Percentiles rank a stretch among this genome's conserved stretches.
These are phyloP conservation scores for Leptinotarsa haldemani DNA, from an alignment of 2,888 invertebrate genomes.

Conservation along the genomic window DNA sequence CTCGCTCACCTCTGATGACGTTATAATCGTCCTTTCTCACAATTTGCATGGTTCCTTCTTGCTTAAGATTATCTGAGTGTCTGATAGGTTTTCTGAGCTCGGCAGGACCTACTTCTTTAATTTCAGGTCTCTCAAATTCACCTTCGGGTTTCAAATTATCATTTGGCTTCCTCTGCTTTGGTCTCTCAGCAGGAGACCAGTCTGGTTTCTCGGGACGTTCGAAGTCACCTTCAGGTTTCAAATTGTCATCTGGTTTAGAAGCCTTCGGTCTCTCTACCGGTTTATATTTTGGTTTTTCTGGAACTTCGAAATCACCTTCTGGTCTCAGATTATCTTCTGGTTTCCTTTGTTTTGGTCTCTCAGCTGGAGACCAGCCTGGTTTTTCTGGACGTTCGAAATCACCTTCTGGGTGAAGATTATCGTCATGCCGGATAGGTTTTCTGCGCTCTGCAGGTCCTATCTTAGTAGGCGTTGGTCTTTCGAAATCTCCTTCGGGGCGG, in stretches of 20 bases:
- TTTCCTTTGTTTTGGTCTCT: constrained; percentile 58
- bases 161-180: constrained; percentile 59
- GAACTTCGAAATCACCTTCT: constrained; percentile 71
- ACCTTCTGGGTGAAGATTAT: constrained; percentile 59
- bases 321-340: constrained; percentile 74
- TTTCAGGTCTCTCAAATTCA: constrained; percentile 67
- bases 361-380: constrained; percentile 59
- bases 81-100: constrained; percentile 71
- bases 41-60: constrained; percentile 69
- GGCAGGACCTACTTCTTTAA: constrained; percentile 65
- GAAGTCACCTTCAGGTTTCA: constrained; percentile 72
- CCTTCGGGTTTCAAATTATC: constrained; percentile 64
- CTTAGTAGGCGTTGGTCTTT: constrained; percentile 60
- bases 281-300: constrained; percentile 62
- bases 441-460: constrained; percentile 60
- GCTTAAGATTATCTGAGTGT: constrained; percentile 66
- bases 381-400: constrained; percentile 58
- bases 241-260: constrained; percentile 69
- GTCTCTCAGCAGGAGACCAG: constrained; percentile 63
- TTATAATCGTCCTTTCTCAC: constrained; percentile 67
- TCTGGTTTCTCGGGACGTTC: constrained; percentile 63
- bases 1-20: constrained; percentile 69
- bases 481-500: constrained; percentile 66
- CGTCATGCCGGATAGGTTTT: constrained; percentile 60
- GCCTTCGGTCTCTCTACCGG: constrained; percentile 69